Conservation (phyloP, 2,113 vertebrate species). For the Tychaedon coryphoeus region DNA sequence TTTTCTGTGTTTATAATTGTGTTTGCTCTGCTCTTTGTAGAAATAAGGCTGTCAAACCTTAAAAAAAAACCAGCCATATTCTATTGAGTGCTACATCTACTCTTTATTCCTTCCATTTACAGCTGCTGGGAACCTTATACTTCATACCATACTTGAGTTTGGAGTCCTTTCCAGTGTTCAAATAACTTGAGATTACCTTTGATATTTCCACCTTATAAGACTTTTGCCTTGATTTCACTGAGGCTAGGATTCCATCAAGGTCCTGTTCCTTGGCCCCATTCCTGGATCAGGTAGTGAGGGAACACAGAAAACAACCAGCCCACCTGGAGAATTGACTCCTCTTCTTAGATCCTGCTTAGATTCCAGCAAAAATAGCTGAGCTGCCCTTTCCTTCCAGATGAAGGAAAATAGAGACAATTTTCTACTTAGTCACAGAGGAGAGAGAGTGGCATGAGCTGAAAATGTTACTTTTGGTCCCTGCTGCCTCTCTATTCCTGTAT, state of each 20-base stretch:
- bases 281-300: neutral
- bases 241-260: neutral
- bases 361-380: neutral
- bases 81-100: neutral
- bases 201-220: neutral
- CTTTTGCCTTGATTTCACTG: neutral
- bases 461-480: neutral
- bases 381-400: neutral
- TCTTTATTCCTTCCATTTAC: neutral
- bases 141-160: neutral
- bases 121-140: neutral
- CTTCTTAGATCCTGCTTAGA: neutral
- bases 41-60: neutral
- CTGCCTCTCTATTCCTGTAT: neutral
- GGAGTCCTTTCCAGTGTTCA: neutral
- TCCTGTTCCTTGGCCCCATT: neutral
- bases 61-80: fast-evolving
- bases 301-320: neutral
- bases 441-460: neutral
- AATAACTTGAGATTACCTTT: neutral
- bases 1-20: neutral
- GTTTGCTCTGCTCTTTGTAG: neutral
- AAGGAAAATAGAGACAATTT: neutral
- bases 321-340: neutral
- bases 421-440: neutral